Base-by-base conservation (phyloP, 2,888 invertebrate species). In the Euzetes globulus region DNA sequence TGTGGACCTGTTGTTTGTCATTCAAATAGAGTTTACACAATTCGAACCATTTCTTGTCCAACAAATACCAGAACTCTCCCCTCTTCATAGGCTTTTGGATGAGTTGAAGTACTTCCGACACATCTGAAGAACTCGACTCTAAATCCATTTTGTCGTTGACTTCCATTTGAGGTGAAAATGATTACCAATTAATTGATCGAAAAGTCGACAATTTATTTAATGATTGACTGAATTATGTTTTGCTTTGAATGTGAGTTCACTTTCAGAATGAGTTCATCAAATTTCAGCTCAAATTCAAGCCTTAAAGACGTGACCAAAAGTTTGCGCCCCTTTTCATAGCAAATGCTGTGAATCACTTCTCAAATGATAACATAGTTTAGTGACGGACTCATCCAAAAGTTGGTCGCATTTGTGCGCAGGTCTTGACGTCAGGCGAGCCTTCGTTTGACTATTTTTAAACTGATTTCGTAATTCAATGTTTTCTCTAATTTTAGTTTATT, bases 1-100 rank as follows among this genome's bases (percentile, higher is more conserved):
- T 81, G n/a, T 80, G 79, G 68, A 80, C 80, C 45, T 80, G 79
- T 37, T 82, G 81, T 41, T 81, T 81, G 22, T 79, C 80, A 76
- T 83, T 83, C 29, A 84, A 82, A 81, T 83, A 85, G 71, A 82
- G 82, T 77, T 84, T 83, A 83, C 83, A 85, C 76, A 83, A 83
- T 75, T 84, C 84, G 77, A 82, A 83, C 85, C 85, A 85, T 76
- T 82, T 82, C 11, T 81, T 79, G 77, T 84, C 84, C 33, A 85
- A 73, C 50, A 85, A 79, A 80, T 83, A 85, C 84, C 85, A 84
- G 77, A 2, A 78, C 58, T 77, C 76, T 55, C 65, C 75, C 50
- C 47, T 55, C 17, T 65, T 58, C 41, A 75, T 41, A 1, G 72
- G 72, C 29, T 41, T 65, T 25, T 70, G 60, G n/a, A 75, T 58